phyloP scores from a whole-genome alignment of 1,140 invertebrate genomes.

The Aethina tumida region DNA sequence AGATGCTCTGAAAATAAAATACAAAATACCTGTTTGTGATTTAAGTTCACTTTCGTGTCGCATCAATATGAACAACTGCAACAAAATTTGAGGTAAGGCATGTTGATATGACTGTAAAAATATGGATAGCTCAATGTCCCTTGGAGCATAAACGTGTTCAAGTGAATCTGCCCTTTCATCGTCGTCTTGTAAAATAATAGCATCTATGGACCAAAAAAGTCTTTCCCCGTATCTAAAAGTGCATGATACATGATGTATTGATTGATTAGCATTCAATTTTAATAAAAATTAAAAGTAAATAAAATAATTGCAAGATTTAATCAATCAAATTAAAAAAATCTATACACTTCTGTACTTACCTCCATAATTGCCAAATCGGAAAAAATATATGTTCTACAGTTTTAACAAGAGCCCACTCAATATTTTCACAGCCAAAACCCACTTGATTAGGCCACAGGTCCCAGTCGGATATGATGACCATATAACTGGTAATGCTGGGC shows the following conservation, averaged over 20 bases:
- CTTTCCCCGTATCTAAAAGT: conserved; percentile 47
- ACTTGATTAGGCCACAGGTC: conserved; percentile 40
- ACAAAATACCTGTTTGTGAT: conserved; percentile 29
- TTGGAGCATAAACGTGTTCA: conserved; percentile 43
- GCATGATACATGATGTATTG: too few relatives aligned
- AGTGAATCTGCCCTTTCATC: conserved; percentile 48
- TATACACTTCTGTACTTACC: conserved; percentile 40
- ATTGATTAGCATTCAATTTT: too few relatives aligned
- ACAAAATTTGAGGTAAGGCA: conserved; percentile 56
- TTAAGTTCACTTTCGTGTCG: conserved; percentile 33
- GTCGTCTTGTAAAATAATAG: conserved; percentile 44
- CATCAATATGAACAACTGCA: conserved; percentile 50
- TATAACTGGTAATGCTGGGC: conserved; percentile 40
- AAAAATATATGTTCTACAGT: conserved; percentile 48
- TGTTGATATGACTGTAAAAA: conserved; percentile 67
- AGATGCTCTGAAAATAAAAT: too few relatives aligned
- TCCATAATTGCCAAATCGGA: conserved; percentile 55
- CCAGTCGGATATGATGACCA: conserved; percentile 40
- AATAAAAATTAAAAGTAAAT: too few relatives aligned
- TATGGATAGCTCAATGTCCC: conserved; percentile 58
- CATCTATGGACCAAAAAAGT: conserved; percentile 63
- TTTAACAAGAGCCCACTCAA: conserved; percentile 47
- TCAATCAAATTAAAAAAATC: too few relatives aligned
- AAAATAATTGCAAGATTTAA: too few relatives aligned
- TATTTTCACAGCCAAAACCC: conserved; percentile 22